These are phyloP conservation scores for Thera obeliscata DNA, from an alignment of 2,888 invertebrate genomes.

Conservation along the genomic window DNA sequence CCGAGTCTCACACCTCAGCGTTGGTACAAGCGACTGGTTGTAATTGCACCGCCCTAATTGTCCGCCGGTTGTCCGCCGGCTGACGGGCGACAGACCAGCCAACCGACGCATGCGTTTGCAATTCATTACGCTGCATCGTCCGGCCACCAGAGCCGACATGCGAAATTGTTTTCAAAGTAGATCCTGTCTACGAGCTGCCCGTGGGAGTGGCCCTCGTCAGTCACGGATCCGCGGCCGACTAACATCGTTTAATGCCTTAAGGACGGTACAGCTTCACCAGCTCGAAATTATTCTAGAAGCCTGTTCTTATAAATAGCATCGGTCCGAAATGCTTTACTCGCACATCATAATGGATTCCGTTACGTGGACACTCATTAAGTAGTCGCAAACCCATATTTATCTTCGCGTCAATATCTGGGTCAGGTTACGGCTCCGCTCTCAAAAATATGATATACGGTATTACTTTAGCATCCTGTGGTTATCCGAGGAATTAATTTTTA, in stretches of 20 bases:
- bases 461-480: slow-evolving; percentile 59
- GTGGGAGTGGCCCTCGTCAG: slow-evolving; percentile 62
- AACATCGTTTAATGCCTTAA: slow-evolving; percentile 61
- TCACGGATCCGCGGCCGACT: slow-evolving; percentile 65
- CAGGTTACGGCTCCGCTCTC: slow-evolving; percentile 54
- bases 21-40: slow-evolving; percentile 61
- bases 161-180: slow-evolving; percentile 76
- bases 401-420: slow-evolving; percentile 60
- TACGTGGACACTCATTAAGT: slow-evolving; percentile 51
- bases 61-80: slow-evolving; percentile 64
- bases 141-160: slow-evolving; percentile 57
- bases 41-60: slow-evolving; percentile 82
- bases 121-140: slow-evolving; percentile 64
- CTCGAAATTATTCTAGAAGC: slow-evolving; percentile 46
- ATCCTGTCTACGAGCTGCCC: slow-evolving; percentile 64
- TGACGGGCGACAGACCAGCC: slow-evolving; percentile 65
- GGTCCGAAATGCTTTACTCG: slow-evolving; percentile 47
- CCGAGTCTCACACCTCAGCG: slow-evolving; percentile 57
- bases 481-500: slow-evolving; percentile 52
- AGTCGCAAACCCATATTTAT: slow-evolving; percentile 51
- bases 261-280: slow-evolving; percentile 43
- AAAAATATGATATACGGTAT: slow-evolving; percentile 57
- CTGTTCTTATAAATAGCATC: slow-evolving; percentile 44
- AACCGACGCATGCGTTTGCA: slow-evolving; percentile 68
- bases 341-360: slow-evolving; percentile 55